Evolutionary conservation across 2,888 invertebrate genomes (phyloP).

Genomic region (Ophion ventricosus): DNA sequence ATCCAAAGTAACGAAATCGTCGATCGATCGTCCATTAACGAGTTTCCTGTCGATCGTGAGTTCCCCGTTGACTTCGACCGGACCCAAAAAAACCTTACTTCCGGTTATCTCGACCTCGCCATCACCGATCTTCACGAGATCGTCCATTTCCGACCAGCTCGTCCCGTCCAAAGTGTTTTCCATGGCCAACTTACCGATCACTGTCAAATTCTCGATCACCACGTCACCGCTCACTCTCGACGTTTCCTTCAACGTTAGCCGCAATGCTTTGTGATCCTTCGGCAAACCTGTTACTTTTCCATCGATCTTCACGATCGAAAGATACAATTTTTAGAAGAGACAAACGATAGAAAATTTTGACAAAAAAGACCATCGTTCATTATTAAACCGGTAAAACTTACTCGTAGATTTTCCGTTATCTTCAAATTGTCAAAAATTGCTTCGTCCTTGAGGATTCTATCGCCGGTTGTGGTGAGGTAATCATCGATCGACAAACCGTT

Average conservation of each 20-base stretch:
- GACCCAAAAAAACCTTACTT: conserved; percentile 83
- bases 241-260: conserved; percentile 84
- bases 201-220: conserved; percentile 82
- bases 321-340: not conserved
- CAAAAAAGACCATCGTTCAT: not conserved
- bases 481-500: conserved; percentile 83
- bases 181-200: conserved; percentile 84
- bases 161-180: conserved; percentile 82
- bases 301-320: conserved; percentile 82
- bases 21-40: conserved; percentile 83
- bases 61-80: conserved; percentile 75
- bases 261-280: conserved; percentile 81
- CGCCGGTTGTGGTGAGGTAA: conserved; percentile 83
- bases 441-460: conserved; percentile 83
- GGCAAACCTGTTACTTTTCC: conserved; percentile 83
- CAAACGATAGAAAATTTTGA: not conserved
- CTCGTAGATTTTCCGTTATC: conserved; percentile 84
- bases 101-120: conserved; percentile 81
- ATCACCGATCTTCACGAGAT: conserved; percentile 84
- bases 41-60: conserved; percentile 80
- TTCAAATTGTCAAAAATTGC: conserved; percentile 85
- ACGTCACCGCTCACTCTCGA: conserved; percentile 56
- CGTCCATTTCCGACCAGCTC: conserved; percentile 82
- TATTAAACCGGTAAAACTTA: conserved; percentile 70
- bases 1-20: conserved; percentile 84